These are phyloP conservation scores for Amblyjoppa fuscipennis DNA, from an alignment of 2,888 invertebrate species.

Conservation along the genomic window DNA sequence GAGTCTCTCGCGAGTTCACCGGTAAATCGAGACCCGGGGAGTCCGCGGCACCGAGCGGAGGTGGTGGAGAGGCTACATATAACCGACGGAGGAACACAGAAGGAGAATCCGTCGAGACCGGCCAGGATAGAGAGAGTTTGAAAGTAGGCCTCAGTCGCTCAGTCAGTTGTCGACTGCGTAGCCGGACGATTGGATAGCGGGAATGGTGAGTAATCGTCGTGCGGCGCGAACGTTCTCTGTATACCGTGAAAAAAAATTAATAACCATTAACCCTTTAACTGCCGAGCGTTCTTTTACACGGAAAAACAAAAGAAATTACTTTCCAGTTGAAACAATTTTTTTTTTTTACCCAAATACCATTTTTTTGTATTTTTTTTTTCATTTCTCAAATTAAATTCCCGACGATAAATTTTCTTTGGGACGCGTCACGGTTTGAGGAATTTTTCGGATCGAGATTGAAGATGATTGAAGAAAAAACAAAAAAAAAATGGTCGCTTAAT, in stretches of 20 bases:
- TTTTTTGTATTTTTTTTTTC: too few relatives aligned
- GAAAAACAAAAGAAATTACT: too few relatives aligned
- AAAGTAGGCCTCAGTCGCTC: slow-evolving; percentile 83
- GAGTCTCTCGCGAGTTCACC: background rate
- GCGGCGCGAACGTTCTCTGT: background rate
- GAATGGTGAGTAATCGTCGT: slow-evolving; percentile 79
- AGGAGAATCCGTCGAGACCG: slow-evolving; percentile 73
- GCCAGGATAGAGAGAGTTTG: slow-evolving; percentile 82
- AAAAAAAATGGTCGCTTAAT: too few relatives aligned
- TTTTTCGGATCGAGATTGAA: too few relatives aligned
- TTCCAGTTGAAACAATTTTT: too few relatives aligned
- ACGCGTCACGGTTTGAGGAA: too few relatives aligned
- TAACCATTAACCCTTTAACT: background rate
- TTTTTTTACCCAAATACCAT: too few relatives aligned
- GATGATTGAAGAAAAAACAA: too few relatives aligned
- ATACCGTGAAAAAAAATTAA: background rate
- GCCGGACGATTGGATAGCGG: slow-evolving; percentile 80
- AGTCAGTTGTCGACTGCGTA: slow-evolving; percentile 84
- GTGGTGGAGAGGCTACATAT: slow-evolving; percentile 65
- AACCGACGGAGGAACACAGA: slow-evolving; percentile 65
- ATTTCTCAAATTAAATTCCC: too few relatives aligned
- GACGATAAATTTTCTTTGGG: too few relatives aligned
- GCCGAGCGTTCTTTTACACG: too few relatives aligned
- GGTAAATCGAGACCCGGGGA: slow-evolving; percentile 26
- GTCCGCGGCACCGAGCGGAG: background rate